These are phyloP conservation scores for Saimiri boliviensis DNA, from an alignment of 2,113 vertebrate species.

Conservation along the genomic window DNA sequence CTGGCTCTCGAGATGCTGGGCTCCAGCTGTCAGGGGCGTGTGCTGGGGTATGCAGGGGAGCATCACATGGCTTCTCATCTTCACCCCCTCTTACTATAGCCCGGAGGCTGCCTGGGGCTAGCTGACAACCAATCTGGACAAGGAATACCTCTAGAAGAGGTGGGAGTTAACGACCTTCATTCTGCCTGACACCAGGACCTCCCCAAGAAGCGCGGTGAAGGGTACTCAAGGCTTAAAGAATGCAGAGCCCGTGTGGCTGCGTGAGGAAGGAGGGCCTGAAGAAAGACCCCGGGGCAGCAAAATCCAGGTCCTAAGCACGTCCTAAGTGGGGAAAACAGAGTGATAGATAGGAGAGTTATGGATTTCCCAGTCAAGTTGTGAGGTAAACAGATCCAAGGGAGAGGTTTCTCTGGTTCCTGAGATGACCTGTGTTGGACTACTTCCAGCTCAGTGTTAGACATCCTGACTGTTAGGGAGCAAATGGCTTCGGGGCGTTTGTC, in stretches of 20 bases:
- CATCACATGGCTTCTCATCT: background rate
- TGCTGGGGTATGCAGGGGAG: background rate
- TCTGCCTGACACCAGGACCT: background rate
- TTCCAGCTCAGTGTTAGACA: background rate
- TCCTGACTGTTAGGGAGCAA: background rate
- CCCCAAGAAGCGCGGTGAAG: accelerated
- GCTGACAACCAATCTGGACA: background rate
- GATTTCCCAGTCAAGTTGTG: background rate
- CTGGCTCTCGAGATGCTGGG: background rate
- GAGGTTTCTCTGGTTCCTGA: too few species aligned
- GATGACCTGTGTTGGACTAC: background rate
- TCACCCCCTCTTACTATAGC: background rate
- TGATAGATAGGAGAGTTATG: background rate
- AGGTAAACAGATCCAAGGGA: background rate
- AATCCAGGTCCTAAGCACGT: background rate
- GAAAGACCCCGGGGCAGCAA: too few species aligned
- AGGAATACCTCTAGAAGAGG: accelerated
- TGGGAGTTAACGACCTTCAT: accelerated
- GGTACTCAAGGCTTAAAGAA: background rate
- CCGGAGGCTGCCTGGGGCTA: background rate
- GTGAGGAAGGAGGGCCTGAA: background rate
- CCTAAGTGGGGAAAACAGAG: background rate
- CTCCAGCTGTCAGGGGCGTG: background rate
- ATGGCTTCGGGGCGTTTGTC: background rate
- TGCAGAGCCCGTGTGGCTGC: background rate